These are phyloP conservation scores for Phacellophora camtschatica DNA, from an alignment of 30 jellyfish, hydroid and myxozoan genomes.

Conservation along the genomic window DNA sequence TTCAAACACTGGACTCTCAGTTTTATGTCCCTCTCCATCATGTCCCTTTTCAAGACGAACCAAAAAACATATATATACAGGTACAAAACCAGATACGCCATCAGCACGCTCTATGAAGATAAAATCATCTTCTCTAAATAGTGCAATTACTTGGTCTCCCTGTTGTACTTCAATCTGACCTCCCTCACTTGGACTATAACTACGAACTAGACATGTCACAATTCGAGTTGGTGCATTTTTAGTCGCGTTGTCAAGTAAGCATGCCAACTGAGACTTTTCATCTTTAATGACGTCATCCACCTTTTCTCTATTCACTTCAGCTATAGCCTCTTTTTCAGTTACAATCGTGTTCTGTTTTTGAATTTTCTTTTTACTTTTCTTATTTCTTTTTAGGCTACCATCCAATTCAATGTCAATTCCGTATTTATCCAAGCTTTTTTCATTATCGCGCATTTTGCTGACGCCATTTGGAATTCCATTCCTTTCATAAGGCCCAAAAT, in stretches of 20 bases:
- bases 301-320: no score
- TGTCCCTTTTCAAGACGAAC: neutral
- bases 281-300: neutral
- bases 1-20: neutral
- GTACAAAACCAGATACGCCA: slow-evolving; percentile 49
- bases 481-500: slow-evolving; percentile 17
- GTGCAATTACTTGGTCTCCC: slow-evolving; percentile 53
- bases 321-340: neutral
- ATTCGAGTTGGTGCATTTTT: slow-evolving; percentile 29
- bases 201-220: slow-evolving; percentile 18
- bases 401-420: slow-evolving; percentile 7
- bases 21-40: neutral
- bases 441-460: neutral
- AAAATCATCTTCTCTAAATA: slow-evolving; percentile 13
- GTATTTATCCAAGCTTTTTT: neutral
- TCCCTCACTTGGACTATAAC: slow-evolving; percentile 1
- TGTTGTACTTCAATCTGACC: slow-evolving; percentile 7
- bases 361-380: slow-evolving; percentile 35
- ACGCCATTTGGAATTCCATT: neutral
- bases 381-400: slow-evolving; percentile 31
- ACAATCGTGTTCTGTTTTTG: neutral
- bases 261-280: slow-evolving; percentile 43
- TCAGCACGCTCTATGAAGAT: slow-evolving; percentile 20
- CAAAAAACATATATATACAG: slow-evolving; percentile 32
- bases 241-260: slow-evolving; percentile 41